A percentile compares a stretch with the other conserved stretches of the same genome.
These are phyloP conservation scores for Parauchenoglanis punctatus DNA, from an alignment of 2,797 vertebrate species.

Conservation along the genomic window DNA sequence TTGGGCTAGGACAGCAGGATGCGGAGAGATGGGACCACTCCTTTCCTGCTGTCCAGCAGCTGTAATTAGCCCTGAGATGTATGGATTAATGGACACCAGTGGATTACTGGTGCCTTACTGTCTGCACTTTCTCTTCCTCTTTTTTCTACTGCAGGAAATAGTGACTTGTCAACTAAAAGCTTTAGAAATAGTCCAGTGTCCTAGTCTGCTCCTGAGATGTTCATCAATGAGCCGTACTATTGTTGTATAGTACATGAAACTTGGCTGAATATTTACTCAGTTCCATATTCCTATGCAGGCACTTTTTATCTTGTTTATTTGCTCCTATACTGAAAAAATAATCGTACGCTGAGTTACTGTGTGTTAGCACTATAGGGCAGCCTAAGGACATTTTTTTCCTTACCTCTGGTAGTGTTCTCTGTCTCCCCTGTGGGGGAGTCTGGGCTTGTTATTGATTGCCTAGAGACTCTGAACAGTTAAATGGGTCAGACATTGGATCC, in stretches of 20 bases:
- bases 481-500: slow-evolving; percentile 45
- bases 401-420: slow-evolving; percentile 17
- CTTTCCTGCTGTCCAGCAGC: slow-evolving; percentile 17
- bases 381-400: slow-evolving; percentile 29
- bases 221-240: not conserved
- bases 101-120: slow-evolving; percentile 40
- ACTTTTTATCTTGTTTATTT: not conserved
- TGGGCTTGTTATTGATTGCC: slow-evolving; percentile 33
- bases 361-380: slow-evolving; percentile 13
- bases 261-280: not conserved
- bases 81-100: slow-evolving; percentile 49
- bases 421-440: slow-evolving; percentile 20
- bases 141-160: slow-evolving; percentile 14
- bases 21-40: slow-evolving; percentile 16
- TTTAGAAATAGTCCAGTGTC: slow-evolving; percentile 7
- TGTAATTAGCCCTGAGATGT: slow-evolving; percentile 44
- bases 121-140: slow-evolving; percentile 40
- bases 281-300: not conserved
- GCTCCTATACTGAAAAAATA: not conserved
- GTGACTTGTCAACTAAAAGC: not conserved
- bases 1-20: slow-evolving; percentile 18
- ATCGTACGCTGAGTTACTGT: not conserved
- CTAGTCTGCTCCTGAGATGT: not conserved
- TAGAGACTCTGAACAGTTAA: slow-evolving; percentile 41
- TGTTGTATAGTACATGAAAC: not conserved